Base-by-base conservation (phyloP, 2,888 invertebrate species). In the Coenonympha arcania region DNA sequence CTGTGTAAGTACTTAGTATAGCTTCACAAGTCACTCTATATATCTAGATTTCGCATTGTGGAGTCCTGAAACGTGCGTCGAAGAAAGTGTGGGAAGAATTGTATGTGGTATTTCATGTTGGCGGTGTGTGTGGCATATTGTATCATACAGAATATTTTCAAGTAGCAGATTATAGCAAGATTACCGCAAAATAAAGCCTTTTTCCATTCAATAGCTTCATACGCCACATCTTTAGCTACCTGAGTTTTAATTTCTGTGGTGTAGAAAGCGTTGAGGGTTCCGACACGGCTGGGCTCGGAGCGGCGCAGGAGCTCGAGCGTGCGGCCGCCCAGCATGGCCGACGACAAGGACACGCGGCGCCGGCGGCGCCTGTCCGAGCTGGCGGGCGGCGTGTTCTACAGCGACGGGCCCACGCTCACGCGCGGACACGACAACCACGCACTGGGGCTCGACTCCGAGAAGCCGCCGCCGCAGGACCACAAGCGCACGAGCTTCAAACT, bases 341-440 rank as follows among this genome's bases (percentile, higher is more conserved):
- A 86, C 61, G 79, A 82, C 65, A 87, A 83, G 63, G 87, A 87
- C 65, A 79, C 78, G 48, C 69, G 83, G 16, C 75, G 87, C 4
- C 71, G 85, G 20, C 76, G 87, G 1, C 70, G 86, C 6, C 75
- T 87, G 13, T 87, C 87, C 5, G 84, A 86, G 57, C 62, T 86
- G 59, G 86, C 87, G 1, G 87, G 87, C 20, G 87, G 87, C 4
- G 80, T 85, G 30, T 87, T 86, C 72, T 87, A 87, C 71, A 84
- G 83, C 64, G 84, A 84, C 56, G 62, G 66, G 4, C 63, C 68
- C 4, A 63, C 71, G 1, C 70, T 76, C 49, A 62, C 73, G 3
- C 65, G 66, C 28, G 80, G 82, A 3, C 64, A 59, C 28, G 83
- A 83, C 62, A 86, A 86, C 66, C 76, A 73, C n/a, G 84, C 76